phyloP scores from a whole-genome alignment of 2,888 invertebrate genomes.

The Muschampia plurimacula region DNA sequence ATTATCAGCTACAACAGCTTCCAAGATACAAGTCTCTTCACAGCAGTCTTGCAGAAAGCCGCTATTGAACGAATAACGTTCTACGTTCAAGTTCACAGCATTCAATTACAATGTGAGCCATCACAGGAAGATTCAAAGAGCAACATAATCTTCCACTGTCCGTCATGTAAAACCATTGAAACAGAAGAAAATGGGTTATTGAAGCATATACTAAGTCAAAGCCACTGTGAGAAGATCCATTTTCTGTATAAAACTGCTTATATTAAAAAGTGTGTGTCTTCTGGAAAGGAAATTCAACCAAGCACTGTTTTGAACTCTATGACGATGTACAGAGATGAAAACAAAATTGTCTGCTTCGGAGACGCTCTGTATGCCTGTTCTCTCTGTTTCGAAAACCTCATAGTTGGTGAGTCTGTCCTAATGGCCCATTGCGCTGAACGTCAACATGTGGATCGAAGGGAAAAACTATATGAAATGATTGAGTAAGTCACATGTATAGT shows the following conservation, averaged over 20 bases:
- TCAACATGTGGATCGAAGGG: conserved; percentile 63
- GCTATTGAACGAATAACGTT: conserved; percentile 77
- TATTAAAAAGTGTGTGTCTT: conserved; percentile 73
- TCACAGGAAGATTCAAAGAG: conserved; percentile 58
- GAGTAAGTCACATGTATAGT: conserved; percentile 49
- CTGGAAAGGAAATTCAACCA: conserved; percentile 74
- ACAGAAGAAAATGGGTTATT: conserved; percentile 68
- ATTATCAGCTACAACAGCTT: conserved; percentile 76
- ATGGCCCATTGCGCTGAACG: conserved; percentile 70
- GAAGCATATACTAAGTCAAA: conserved; percentile 68
- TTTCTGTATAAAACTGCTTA: conserved; percentile 79
- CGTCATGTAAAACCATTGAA: conserved; percentile 63
- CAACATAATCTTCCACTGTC: conserved; percentile 66
- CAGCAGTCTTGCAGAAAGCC: conserved; percentile 66
- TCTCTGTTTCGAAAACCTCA: conserved; percentile 73
- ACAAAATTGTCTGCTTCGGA: conserved; percentile 80
- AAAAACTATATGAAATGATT: conserved; percentile 62
- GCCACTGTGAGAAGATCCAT: conserved; percentile 76
- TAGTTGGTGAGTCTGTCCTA: conserved; percentile 72
- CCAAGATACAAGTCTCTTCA: conserved; percentile 67
- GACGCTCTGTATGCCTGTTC: conserved; percentile 77
- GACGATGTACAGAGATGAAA: conserved; percentile 78
- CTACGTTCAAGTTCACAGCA: conserved; percentile 77
- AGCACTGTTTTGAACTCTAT: conserved; percentile 77
- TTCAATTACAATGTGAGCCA: conserved; percentile 65